Conservation (phyloP, 2,797 vertebrate genomes). For the Paguma larvata region DNA sequence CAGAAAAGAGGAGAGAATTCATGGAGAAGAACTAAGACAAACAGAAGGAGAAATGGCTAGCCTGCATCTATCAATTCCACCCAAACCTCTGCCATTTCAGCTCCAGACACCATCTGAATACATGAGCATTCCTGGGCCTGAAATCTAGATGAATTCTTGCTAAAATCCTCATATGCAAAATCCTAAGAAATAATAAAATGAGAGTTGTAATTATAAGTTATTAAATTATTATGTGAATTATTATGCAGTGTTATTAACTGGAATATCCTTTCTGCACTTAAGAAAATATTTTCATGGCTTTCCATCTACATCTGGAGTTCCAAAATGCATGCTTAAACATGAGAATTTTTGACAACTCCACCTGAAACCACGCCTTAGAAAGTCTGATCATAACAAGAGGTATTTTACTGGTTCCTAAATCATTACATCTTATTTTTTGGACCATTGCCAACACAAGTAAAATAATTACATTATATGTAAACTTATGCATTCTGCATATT, state of each 20-base stretch:
- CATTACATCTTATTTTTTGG: not conserved
- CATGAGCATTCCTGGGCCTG: not conserved
- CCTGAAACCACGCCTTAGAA: not conserved
- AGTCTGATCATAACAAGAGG: not conserved
- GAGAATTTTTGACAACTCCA: not conserved
- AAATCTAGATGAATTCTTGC: not conserved
- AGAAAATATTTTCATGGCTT: not conserved
- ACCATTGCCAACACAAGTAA: not conserved
- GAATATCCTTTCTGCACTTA: not conserved
- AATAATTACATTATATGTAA: not conserved
- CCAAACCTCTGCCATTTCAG: not conserved
- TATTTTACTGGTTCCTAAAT: not conserved
- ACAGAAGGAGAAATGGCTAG: not conserved
- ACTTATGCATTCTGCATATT: not conserved
- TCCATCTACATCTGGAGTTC: not conserved
- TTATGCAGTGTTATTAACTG: not conserved
- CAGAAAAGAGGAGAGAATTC: not conserved
- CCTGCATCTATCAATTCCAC: too few relatives aligned
- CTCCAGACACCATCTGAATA: not conserved
- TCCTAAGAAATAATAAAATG: not conserved
- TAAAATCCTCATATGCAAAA: not conserved
- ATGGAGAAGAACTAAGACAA: not conserved
- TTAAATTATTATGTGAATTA: not conserved
- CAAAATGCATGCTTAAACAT: not conserved
- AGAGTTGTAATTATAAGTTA: not conserved